Evolutionary conservation across 30 jellyfish, hydroid and myxozoan genomes (phyloP).

Genomic region (Pelagia noctiluca): DNA sequence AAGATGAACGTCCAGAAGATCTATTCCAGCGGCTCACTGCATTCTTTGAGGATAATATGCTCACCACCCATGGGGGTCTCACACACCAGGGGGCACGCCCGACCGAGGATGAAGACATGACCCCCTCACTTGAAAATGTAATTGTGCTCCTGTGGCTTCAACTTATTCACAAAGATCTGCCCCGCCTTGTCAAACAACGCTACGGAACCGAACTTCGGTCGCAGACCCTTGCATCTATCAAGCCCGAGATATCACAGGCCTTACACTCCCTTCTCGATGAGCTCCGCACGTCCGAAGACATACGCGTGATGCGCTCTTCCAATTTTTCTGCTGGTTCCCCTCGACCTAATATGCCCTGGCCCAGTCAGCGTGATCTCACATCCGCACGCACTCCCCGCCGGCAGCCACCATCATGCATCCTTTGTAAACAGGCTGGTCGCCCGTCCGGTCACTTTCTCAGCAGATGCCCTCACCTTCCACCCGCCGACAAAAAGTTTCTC

Average conservation of each 20-base stretch:
- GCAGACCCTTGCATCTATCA: conserved; percentile 48
- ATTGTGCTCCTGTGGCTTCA: conserved; percentile 55
- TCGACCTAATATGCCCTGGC: too few relatives aligned
- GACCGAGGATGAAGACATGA: conserved; percentile 42
- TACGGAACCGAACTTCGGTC: conserved; percentile 51
- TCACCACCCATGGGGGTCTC: conserved; percentile 26
- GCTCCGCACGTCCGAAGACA: conserved; percentile 29
- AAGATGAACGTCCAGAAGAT: conserved; percentile 65
- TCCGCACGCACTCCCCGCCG: neutral
- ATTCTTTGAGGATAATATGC: conserved; percentile 35
- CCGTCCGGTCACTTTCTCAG: conserved; percentile 32
- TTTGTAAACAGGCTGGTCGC: conserved; percentile 15
- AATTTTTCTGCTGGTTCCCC: neutral
- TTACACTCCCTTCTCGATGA: conserved; percentile 44
- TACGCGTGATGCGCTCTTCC: conserved; percentile 25
- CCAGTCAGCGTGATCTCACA: conserved; percentile 8
- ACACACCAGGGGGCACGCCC: conserved; percentile 52
- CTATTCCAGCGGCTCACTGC: conserved; percentile 59
- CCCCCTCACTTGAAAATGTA: conserved; percentile 57
- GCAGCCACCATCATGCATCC: neutral
- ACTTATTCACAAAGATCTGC: conserved; percentile 21
- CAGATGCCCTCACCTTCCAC: conserved; percentile 31
- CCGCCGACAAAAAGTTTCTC: conserved; percentile 8
- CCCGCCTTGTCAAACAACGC: conserved; percentile 47
- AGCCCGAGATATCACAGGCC: conserved; percentile 76